Conservation (phyloP, 1,140 invertebrate genomes). For the Eupristina koningsbergeri region DNA sequence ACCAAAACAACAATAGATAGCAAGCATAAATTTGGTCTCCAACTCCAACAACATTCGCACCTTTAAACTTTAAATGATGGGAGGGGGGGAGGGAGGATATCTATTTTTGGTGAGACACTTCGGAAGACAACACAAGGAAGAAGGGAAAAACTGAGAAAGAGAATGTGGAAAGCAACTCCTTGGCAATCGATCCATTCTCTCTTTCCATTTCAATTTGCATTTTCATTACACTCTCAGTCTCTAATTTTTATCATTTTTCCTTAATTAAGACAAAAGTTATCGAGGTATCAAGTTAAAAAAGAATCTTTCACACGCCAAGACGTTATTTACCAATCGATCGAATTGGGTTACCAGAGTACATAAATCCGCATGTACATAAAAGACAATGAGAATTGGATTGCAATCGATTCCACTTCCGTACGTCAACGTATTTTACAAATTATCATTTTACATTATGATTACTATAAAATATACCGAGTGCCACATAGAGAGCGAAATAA, state of each 20-base stretch:
- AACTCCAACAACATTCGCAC: neutral
- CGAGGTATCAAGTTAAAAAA: neutral
- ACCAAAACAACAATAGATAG: neutral
- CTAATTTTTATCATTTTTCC: too few species aligned
- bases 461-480: neutral
- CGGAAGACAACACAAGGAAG: neutral
- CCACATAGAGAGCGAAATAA: neutral
- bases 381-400: neutral
- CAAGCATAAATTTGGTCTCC: neutral
- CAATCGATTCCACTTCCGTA: neutral
- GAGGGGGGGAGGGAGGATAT: neutral
- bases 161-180: slow-evolving; percentile 1
- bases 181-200: slow-evolving; percentile 2
- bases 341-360: neutral
- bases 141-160: slow-evolving; percentile 20
- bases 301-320: neutral
- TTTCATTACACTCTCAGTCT: neutral
- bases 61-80: slow-evolving; percentile 27
- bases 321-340: neutral
- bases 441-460: neutral
- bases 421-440: neutral
- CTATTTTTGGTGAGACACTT: neutral
- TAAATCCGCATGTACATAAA: neutral
- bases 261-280: too few species aligned
- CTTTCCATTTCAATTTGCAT: neutral